Base-by-base conservation (phyloP, 2,797 vertebrate genomes). In the Sebastes steindachneri region DNA sequence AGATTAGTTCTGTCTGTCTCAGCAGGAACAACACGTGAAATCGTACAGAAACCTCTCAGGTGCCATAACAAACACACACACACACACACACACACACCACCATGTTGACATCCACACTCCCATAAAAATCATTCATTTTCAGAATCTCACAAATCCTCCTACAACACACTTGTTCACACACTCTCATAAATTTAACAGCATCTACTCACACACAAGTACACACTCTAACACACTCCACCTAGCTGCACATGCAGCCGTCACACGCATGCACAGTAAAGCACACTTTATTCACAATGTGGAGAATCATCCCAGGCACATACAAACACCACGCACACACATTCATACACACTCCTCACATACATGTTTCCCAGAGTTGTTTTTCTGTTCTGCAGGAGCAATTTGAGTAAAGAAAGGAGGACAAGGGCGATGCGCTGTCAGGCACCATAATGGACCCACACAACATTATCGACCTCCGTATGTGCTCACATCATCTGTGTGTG, bases 1-100 rank as follows among this genome's bases (percentile, higher is more conserved):
- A 85, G 89, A 86, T 92, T 78, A 76, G 73, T 75, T 80, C 54
- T 74, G 71, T 83, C 25, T 86, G 53, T 84, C 77, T 83, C 80
- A 37, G 65, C 74, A 57, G 80, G 77, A 84, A 73, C 59, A 63
- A 58, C 66, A 73, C 8, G 19, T 71, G 74, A 84, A 78, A 68
- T 57, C 3, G 12, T 51, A 9, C 48, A 51, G 28, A 66, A 76
- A 77, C 4, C 63, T 59, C 23, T 75, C 60, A 72, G 55, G 79
- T 41, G 54, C 51, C 23, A 7, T 17, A 21, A 15, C 48, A 51
- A 51, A 51, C 41, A 62, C 31, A n/a, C 33, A 71, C 64, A 25
- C 37, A 67, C 41, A 60, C 29, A 17, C 58, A 29, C 28, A 26
- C 26, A 26, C 26, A 26, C 26, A 17, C 3, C 28, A 0, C 31